Evolutionary conservation across 2,797 vertebrate genomes (phyloP), one percentile per base, ranked within the genome.

Genomic region (Melanotaenia nigrans): DNA sequence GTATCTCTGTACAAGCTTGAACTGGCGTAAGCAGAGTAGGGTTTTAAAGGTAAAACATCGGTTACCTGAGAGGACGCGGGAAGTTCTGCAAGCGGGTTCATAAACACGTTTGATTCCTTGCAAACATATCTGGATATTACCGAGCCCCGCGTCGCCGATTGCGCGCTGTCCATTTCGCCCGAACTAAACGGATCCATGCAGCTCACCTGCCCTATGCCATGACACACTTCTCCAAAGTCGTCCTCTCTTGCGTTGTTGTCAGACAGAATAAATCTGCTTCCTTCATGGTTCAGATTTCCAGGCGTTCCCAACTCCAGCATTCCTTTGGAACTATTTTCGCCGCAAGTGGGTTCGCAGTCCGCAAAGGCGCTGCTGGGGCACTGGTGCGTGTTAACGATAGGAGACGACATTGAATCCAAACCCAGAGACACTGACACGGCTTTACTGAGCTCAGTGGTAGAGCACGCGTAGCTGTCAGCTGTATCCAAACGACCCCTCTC

Each of bases 401-500:
- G 88, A 18, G 85, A 85, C 2, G 77, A 75, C 72, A 76, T 59
- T 0, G 84, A 61, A 4, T 92, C 91, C 77, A 93, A 66, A 9
- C 90, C 90, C 69, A 93, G 24, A 30, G 92, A 93, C 64, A 90
- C 90, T 0, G 91, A 93, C 75, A 93, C 89, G 1, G 92, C 92
- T 60, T 77, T 66, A 4, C 91, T 87, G 61, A 93, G 91, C 68
- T 87, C 90, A 0, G 84, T 49, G 0, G 61, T 82, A 1, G 86
- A 82, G 33, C 73, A 88, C 28, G 66, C 71, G 12, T 79, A 78
- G 1, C 77, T 49, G 59, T 86, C 84, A 18, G 53, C 47, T 0
- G 28, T 12, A 4, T 80, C 78, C 67, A 28, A 14, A 5, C 61
- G 73, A 12, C 78, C 75, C 13, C 33, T 24, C 33, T 84, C 81